Base-by-base conservation (phyloP, 2,797 vertebrate species). In the Lepilemur septentrionalis region DNA sequence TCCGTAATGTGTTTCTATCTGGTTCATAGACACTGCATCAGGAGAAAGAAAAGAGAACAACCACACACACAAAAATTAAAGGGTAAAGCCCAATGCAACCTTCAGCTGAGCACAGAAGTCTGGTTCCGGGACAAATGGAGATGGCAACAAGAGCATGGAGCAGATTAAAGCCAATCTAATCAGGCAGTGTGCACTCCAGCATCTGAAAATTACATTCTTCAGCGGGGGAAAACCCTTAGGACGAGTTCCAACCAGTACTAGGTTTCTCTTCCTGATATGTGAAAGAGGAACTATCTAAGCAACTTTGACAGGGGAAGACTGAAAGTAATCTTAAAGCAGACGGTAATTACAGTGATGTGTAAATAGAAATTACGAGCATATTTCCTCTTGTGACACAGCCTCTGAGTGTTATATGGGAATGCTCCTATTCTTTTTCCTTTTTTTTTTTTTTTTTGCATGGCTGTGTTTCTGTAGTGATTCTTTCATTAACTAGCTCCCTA, bases 1-100 rank as follows among this genome's bases (percentile, higher is more conserved):
- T 98, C 92, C 98, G 98, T 91, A 99, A 97, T 28, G 98, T 98
- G 59, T 98, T 99, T 98, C 98, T 98, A 78, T 99, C 99, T 5
- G 99, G 98, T 79, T 99, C 98, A 14, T 98, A 99, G 91, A 98
- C 99, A 91, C 99, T 99, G 97, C 28, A 97, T 78, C 25, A 83
- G 86, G 81, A 97, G 61, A 96, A 93, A 97, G 35, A 97, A 25
- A 82, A 97, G 78, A 88, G 76, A 95, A 91, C 80, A 93, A 43
- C 5, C 97, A 96, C 92, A 85, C 8, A 82, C 65, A 75, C 75
- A 88, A 70, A 96, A 96, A 95, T 97, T 95, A 98, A 95, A 30
- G 5, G 38, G 80, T 69, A 96, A 87, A 87, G 15, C 61, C 35
- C 89, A 91, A 94, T 57, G 12, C 22, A 92, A 48, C 0, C 0